Conservation (phyloP, 1,140 invertebrate species). For the Microvelia longipes region DNA sequence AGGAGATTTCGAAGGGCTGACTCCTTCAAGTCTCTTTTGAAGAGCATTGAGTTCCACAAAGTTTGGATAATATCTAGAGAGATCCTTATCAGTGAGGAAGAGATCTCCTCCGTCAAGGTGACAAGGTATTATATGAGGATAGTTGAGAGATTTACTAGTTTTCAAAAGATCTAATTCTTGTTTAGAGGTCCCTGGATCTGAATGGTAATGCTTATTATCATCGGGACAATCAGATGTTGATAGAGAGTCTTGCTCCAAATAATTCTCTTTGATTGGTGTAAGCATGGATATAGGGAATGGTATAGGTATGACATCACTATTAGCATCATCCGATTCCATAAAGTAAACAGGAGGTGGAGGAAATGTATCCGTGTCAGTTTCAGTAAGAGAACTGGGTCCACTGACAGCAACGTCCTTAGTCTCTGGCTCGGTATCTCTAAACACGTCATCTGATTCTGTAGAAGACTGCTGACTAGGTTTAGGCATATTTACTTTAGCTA, state of each 20-base stretch:
- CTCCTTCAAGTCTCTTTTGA: background rate
- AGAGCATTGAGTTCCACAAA: conserved; percentile 15
- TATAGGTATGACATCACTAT: conserved; percentile 6
- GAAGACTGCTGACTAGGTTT: conserved; percentile 10
- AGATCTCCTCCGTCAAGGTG: conserved; percentile 10
- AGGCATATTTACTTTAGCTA: conserved; percentile 16
- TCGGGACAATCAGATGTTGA: conserved; percentile 6
- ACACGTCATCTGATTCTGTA: background rate
- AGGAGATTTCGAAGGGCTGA: background rate
- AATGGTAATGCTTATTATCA: background rate
- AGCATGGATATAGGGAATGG: conserved; percentile 15
- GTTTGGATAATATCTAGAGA: conserved; percentile 12
- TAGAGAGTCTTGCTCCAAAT: conserved; percentile 13
- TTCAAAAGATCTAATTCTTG: background rate
- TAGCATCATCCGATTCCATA: conserved; percentile 12
- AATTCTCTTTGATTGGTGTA: conserved; percentile 15
- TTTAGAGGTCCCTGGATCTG: background rate
- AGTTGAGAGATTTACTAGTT: background rate
- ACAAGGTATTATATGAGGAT: conserved; percentile 1
- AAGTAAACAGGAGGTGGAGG: conserved; percentile 15
- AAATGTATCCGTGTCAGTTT: conserved; percentile 10
- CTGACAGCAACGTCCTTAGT: conserved; percentile 2
- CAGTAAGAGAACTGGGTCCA: conserved; percentile 12
- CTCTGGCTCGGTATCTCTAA: background rate
- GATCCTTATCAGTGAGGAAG: conserved; percentile 8